phyloP scores from a whole-genome alignment of 2,888 invertebrate genomes.

The Agrotis ipsilon region DNA sequence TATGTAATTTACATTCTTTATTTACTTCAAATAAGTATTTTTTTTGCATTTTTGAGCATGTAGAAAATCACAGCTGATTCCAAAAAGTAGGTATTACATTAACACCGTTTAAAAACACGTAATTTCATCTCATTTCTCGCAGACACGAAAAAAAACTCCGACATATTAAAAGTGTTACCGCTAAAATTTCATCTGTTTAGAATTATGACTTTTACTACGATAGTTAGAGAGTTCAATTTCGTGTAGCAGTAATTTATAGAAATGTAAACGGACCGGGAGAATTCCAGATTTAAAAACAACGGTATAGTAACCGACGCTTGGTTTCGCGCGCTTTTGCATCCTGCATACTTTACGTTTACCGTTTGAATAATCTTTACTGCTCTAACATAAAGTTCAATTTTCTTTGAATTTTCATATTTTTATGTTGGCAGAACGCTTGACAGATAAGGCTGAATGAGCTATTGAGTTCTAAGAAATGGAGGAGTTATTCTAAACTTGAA shows the following conservation, averaged over 20 bases:
- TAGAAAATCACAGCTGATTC: slow-evolving; percentile 31
- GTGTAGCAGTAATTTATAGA: slow-evolving; percentile 29
- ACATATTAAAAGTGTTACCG: slow-evolving; percentile 42
- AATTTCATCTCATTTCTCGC: slow-evolving; percentile 49
- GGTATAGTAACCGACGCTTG: slow-evolving; percentile 66
- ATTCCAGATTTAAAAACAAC: slow-evolving; percentile 83
- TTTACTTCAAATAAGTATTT: neutral
- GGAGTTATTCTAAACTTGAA: slow-evolving; percentile 33
- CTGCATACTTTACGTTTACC: slow-evolving; percentile 35
- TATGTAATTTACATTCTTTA: neutral
- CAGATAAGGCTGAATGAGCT: slow-evolving; percentile 63
- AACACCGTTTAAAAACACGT: slow-evolving; percentile 36
- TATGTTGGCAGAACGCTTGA: slow-evolving; percentile 38
- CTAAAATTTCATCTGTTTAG: slow-evolving; percentile 23
- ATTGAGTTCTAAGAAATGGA: slow-evolving; percentile 60
- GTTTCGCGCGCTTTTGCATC: slow-evolving; percentile 66
- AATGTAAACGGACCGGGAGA: slow-evolving; percentile 68
- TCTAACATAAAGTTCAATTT: slow-evolving; percentile 25
- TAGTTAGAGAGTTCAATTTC: slow-evolving; percentile 22
- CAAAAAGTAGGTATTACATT: neutral
- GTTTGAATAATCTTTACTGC: neutral
- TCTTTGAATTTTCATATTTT: neutral
- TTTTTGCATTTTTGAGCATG: neutral
- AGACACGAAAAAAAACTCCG: slow-evolving; percentile 31
- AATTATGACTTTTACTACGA: neutral